A percentile compares a stretch with the other conserved stretches of the same genome.
Evolutionary conservation across 1,140 invertebrate species (phyloP).

Genomic region (Brevipalpus yothersi): DNA sequence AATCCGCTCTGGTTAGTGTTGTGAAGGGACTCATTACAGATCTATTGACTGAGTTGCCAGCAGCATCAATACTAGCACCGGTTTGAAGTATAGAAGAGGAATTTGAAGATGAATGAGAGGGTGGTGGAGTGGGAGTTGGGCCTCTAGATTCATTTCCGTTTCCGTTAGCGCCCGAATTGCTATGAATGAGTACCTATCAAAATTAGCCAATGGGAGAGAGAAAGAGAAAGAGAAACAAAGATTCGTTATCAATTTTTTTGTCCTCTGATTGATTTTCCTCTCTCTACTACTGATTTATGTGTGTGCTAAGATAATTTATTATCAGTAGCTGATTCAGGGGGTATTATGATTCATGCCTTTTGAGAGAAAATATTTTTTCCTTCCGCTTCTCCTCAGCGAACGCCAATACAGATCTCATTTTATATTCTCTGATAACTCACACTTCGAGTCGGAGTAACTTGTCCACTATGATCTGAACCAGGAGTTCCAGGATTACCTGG

Average conservation of each 20-base stretch:
- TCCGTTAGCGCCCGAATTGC: neutral
- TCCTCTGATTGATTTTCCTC: neutral
- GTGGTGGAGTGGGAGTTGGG: neutral
- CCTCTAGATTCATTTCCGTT: neutral
- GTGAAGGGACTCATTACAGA: conserved; percentile 28
- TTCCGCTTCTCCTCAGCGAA: too few species aligned
- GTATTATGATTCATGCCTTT: too few species aligned
- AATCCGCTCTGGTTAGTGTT: conserved; percentile 31
- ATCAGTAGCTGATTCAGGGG: neutral
- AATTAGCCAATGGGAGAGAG: neutral
- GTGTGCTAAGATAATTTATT: neutral
- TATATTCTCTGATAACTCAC: neutral
- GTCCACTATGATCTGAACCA: neutral
- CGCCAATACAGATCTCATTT: too few species aligned
- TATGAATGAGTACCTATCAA: too few species aligned
- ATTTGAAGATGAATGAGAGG: neutral
- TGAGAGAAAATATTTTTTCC: too few species aligned
- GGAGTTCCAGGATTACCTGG: neutral
- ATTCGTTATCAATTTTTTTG: neutral
- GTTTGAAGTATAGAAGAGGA: neutral
- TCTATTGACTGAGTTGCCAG: conserved; percentile 14
- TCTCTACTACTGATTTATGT: neutral
- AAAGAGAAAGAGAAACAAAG: neutral
- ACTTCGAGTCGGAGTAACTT: neutral
- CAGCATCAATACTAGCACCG: neutral